These are phyloP conservation scores for Paradoxurus hermaphroditus DNA, from an alignment of 2,113 vertebrate species.

Conservation along the genomic window DNA sequence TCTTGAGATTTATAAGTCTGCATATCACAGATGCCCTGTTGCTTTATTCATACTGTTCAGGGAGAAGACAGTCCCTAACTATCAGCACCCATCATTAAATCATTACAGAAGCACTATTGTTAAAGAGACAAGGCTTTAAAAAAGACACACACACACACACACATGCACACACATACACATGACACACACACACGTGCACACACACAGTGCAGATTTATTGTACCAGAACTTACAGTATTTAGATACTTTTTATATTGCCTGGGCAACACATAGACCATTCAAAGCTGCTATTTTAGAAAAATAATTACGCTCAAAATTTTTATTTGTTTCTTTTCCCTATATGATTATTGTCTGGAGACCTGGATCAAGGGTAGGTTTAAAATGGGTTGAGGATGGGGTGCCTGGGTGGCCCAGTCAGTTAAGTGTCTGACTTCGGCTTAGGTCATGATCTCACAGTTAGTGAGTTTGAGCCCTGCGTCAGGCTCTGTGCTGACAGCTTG, in stretches of 20 bases:
- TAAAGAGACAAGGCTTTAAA: constrained; percentile 65
- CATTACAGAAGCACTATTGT: constrained; percentile 69
- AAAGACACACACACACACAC: not conserved
- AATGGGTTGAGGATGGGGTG: not conserved
- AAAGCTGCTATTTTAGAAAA: constrained; percentile 32
- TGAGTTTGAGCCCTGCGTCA: too few species aligned
- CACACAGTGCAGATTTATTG: not conserved
- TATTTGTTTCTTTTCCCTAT: not conserved
- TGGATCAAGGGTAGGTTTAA: not conserved
- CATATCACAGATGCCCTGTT: constrained; percentile 79
- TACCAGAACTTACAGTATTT: not conserved
- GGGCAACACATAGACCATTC: not conserved
- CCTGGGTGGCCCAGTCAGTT: too few species aligned
- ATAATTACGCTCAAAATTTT: not conserved
- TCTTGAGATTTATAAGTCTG: constrained; percentile 76
- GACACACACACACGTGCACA: not conserved
- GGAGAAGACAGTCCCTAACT: constrained; percentile 73
- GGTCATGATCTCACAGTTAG: too few species aligned
- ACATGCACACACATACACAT: not conserved
- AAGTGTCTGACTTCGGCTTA: too few species aligned
- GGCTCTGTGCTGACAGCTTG: too few species aligned
- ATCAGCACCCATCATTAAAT: constrained; percentile 79
- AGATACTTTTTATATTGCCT: not conserved
- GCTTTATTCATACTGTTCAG: constrained; percentile 80
- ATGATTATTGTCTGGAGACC: not conserved